These are phyloP conservation scores for Pelochelys cantorii DNA, from an alignment of 2,797 vertebrate genomes.

Conservation along the genomic window DNA sequence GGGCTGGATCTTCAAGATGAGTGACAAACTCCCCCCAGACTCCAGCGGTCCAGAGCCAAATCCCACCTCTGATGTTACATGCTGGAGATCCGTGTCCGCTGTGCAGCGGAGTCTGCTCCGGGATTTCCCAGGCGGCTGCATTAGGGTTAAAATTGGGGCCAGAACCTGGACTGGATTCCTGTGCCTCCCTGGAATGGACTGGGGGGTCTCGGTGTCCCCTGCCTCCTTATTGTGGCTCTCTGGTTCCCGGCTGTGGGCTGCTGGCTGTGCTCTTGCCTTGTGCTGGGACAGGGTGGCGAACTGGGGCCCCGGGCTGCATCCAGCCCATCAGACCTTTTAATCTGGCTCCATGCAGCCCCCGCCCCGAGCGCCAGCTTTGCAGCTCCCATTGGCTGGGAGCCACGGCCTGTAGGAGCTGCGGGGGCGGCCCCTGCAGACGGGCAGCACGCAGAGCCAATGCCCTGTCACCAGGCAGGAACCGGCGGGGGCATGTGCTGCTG, in stretches of 20 bases:
- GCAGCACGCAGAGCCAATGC: no score
- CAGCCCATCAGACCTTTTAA: no score
- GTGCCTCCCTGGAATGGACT: accelerated
- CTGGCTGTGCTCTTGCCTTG: neutral
- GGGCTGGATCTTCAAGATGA: no score
- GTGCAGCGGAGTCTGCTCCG: neutral
- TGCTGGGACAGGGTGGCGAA: neutral
- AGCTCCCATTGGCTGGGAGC: no score
- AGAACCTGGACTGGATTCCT: neutral
- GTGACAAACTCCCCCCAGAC: neutral
- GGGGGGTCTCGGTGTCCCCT: neutral
- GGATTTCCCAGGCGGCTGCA: neutral
- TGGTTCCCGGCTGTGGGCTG: neutral
- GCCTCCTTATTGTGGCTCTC: accelerated
- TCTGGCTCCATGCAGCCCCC: no score
- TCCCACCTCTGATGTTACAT: neutral
- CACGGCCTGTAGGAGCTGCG: no score
- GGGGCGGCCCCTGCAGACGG: no score
- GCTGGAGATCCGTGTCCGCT: neutral
- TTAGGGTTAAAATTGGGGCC: neutral
- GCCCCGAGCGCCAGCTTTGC: no score
- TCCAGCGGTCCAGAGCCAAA: neutral
- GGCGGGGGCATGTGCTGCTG: no score
- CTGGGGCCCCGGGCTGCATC: no score
- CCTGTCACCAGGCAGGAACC: no score